Base-by-base conservation (phyloP, 2,113 vertebrate species). In the Pitta sordida region DNA sequence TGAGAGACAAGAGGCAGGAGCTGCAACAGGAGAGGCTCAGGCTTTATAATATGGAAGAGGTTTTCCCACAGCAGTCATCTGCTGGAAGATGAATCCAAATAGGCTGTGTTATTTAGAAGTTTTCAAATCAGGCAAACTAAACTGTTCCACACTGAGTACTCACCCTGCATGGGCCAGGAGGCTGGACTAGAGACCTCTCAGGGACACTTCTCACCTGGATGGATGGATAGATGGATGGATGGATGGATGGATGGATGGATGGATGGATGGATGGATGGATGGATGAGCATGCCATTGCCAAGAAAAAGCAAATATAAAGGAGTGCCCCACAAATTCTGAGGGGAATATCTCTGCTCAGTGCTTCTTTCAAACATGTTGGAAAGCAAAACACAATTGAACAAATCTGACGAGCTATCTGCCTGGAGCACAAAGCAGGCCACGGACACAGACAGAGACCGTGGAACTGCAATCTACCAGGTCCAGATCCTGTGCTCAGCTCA, bases 401-500 rank as follows among this genome's bases (percentile, higher is more conserved):
- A 27, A 51, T 23, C 52, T 22, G 20, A 74, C 4, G 1, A 29
- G 7, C 26, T 39, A 29, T 53, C 36, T 3, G 3, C 43, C 19
- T 24, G 17, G 51, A 73, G 70, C 0, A 0, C 23, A 75, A 70
- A 0, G 1, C 7, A 60, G 36, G 71, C 21, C 37, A 10, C 0
- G 3, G 32, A 65, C 44, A 27, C 0, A 0, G 62, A 55, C 6
- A 11, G 34, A 58, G 13, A 37, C 30, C 3, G 1, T 0, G 0
- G 9, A 18, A 13, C 44, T 68, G 44, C 51, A 58, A 30, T 0
- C 2, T 12, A 15, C 9, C 22, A 70, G 48, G 60, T 30, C 19
- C 36, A 48, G 67, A 48, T 39, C 53, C 76, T 46, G n/a, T 0
- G 0, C 48, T 88, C 76, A 79, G 62, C 52, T 65, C 75, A 36